Evolutionary conservation across 2,113 vertebrate species (phyloP).

Genomic region (Malurus melanocephalus): DNA sequence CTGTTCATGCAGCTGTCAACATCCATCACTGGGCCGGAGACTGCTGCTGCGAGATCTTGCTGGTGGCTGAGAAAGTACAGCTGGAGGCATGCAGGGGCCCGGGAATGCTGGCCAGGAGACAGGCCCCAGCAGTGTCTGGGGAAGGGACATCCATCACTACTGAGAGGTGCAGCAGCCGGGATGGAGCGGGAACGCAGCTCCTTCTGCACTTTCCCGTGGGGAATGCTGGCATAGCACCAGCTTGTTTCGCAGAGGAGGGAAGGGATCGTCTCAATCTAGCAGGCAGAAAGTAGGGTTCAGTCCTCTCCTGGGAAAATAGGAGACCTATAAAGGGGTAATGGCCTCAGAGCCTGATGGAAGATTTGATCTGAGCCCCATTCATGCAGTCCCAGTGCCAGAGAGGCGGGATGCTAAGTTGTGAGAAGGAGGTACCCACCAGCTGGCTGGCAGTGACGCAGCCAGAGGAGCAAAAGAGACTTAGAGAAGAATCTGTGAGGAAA

Average conservation of each 20-base stretch:
- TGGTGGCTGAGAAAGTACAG: conserved; percentile 25
- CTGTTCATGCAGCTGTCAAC: conserved; percentile 47
- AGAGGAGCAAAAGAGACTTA: neutral
- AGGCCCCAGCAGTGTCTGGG: neutral
- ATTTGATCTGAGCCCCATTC: neutral
- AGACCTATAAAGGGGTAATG: neutral
- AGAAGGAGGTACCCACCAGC: neutral
- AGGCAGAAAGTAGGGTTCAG: neutral
- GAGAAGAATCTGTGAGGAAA: neutral
- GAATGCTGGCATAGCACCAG: neutral
- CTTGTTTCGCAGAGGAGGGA: neutral
- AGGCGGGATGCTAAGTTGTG: neutral
- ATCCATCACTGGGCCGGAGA: neutral
- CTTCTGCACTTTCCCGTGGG: neutral
- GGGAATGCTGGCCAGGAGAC: neutral
- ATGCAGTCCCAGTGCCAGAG: neutral
- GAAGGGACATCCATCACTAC: conserved; percentile 15
- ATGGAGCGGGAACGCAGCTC: rapidly evolving
- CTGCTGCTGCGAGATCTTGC: conserved; percentile 7
- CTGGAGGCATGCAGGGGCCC: neutral
- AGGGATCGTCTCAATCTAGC: rapidly evolving
- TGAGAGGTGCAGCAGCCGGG: rapidly evolving
- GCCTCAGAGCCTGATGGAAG: neutral
- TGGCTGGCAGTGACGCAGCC: neutral
- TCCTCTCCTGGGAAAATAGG: neutral